Evolutionary conservation across 2,888 invertebrate species (phyloP), one percentile per base, ranked within the genome.

Genomic region (Drosophila macrospina): DNA sequence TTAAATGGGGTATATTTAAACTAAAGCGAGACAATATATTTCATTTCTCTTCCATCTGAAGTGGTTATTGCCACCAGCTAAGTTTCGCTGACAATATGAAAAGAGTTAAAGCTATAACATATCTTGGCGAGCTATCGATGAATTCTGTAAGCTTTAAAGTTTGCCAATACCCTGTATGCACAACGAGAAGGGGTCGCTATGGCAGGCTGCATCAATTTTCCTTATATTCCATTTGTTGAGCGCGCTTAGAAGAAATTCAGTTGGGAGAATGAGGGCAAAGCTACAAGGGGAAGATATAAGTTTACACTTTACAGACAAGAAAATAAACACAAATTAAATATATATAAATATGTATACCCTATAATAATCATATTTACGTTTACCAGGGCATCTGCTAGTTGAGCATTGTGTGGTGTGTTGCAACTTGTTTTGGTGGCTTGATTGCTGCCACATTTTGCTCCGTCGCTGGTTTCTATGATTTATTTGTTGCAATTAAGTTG

Each of bases 401-500:
- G 15, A 15, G 10, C 48, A 48, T 8, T 8, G 37, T 6, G 4
- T 45, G 5, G n/a, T 1, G 1, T 41, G 30, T 24, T 11, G 0
- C 1, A 16, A 13, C 26, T 15, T 24, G 20, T 13, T 13, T 39
- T 26, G 20, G n/a, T 36, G 20, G 32, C n/a, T 15, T 54, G 24
- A 20, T 15, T 48, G 48, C 10, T 48, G 57, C 47, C 52, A 55
- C 70, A 37, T 45, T 50, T 39, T 32, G 34, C 32, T 26, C 13
- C 20, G 20, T 47, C 20, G 69, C 16, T 34, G 42, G 48, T 10
- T 37, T 37, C 68, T 62, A 80, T 83, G 86, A 83, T 86, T 86
- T 83, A 86, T 83, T 83, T 64, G 57, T 45, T 52, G 65, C 77
- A 73, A 73, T 77, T 76, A 76, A 65, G 64, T 64, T 61, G 61